These are phyloP conservation scores for Cryptocephalus primarius DNA, from an alignment of 2,888 invertebrate species.

Conservation along the genomic window DNA sequence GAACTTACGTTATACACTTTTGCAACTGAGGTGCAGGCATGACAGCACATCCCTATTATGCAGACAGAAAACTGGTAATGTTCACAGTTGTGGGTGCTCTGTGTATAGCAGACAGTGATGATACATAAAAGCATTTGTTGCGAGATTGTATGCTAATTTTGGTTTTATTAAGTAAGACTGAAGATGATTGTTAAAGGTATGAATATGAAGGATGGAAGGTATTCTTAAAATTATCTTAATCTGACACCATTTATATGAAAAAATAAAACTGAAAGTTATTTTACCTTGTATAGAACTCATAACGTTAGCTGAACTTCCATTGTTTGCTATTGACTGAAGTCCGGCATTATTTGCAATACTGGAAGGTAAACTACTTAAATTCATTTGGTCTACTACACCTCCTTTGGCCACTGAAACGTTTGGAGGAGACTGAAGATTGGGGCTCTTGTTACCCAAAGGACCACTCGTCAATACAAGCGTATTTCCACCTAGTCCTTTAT, in stretches of 20 bases:
- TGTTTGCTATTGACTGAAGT: slow-evolving; percentile 47
- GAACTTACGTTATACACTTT: too few species aligned
- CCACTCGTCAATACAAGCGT: slow-evolving; percentile 63
- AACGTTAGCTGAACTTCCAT: slow-evolving; percentile 59
- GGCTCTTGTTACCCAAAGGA: slow-evolving; percentile 71
- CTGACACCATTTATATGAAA: background rate
- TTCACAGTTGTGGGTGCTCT: too few species aligned
- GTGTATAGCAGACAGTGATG: too few species aligned
- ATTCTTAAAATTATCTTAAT: too few species aligned
- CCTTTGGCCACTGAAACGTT: slow-evolving; percentile 65
- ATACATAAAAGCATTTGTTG: too few species aligned
- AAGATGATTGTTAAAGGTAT: too few species aligned
- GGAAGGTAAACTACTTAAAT: slow-evolving; percentile 44
- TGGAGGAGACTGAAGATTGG: slow-evolving; percentile 75
- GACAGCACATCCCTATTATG: too few species aligned
- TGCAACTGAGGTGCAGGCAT: too few species aligned
- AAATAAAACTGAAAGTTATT: background rate
- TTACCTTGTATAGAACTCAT: slow-evolving; percentile 63
- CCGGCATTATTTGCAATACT: slow-evolving; percentile 42
- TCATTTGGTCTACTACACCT: slow-evolving; percentile 50
- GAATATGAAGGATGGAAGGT: too few species aligned
- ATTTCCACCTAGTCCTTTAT: slow-evolving; percentile 59
- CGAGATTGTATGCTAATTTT: too few species aligned
- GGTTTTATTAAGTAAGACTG: too few species aligned
- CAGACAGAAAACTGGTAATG: too few species aligned